Conservation (phyloP, 2,888 invertebrate genomes). For the Cartodere bifasciata region DNA sequence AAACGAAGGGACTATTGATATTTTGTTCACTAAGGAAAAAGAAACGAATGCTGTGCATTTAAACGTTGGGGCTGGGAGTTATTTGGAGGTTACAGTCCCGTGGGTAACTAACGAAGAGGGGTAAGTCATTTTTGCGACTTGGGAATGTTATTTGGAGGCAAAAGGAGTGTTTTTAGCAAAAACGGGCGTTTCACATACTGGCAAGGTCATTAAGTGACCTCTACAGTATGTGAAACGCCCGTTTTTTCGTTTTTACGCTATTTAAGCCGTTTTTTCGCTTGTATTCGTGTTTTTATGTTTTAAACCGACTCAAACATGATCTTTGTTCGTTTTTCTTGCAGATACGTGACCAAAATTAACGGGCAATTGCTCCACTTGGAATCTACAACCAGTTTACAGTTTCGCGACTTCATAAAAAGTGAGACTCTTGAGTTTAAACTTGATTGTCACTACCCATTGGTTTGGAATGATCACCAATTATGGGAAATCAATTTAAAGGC, state of each 20-base stretch:
- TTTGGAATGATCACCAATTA: conserved; percentile 94
- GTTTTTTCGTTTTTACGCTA: too few relatives aligned
- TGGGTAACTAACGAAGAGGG: conserved; percentile 57
- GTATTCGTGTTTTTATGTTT: too few relatives aligned
- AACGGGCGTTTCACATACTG: too few relatives aligned
- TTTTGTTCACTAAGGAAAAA: conserved; percentile 87
- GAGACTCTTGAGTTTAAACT: conserved; percentile 90
- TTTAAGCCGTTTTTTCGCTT: too few relatives aligned
- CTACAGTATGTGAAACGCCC: too few relatives aligned
- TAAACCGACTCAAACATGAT: too few relatives aligned
- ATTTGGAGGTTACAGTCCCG: conserved; percentile 90
- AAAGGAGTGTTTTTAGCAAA: too few relatives aligned
- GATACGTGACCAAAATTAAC: conserved; percentile 78
- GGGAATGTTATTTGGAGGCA: too few relatives aligned
- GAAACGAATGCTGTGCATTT: conserved; percentile 96
- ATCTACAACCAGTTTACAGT: conserved; percentile 88
- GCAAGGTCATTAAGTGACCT: too few relatives aligned
- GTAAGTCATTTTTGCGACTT: too few relatives aligned
- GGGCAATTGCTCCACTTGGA: conserved; percentile 91
- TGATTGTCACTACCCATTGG: conserved; percentile 76
- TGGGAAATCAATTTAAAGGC: conserved; percentile 88
- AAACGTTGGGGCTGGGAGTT: conserved; percentile 89
- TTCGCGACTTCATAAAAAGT: conserved; percentile 83
- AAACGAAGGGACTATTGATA: conserved; percentile 88
- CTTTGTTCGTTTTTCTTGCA: too few relatives aligned